Base-by-base conservation (phyloP, 1,140 invertebrate species). In the Drosophila setifemur region DNA sequence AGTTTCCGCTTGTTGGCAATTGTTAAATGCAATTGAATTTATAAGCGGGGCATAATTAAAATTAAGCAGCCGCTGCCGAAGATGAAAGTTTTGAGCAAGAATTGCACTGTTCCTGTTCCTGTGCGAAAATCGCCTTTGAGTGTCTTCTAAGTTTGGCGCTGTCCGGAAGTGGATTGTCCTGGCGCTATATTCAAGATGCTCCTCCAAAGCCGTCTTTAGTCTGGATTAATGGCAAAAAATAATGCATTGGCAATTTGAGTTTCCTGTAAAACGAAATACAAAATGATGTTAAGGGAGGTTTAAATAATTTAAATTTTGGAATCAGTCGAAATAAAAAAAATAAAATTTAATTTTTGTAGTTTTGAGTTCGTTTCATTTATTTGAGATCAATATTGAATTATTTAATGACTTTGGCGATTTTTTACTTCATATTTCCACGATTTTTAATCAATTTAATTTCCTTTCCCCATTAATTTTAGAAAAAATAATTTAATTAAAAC, bases 21-120 rank as follows among this genome's bases (percentile, higher is more conserved):
- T 85, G 79, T 85, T 85, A 86, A 85, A 79, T 61, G 79, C 71
- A 85, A 85, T 85, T 85, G 79, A 85, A 85, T 85, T 85, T 85
- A 79, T 85, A 85, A 85, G 81, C 79, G 64, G 57, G 48, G 75
- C 79, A 86, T 85, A 85, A 85, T 85, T 85, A 85, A 85, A 85
- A 85, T 85, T 85, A 86, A 68, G 60, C 78, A 73, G 75, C 70
- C 76, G 66, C 26, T 49, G 70, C 75, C 28, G 9, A 64, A 69
- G 28, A 37, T 40, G 48, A 74, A 85, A 83, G 64, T 86, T 85
- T 64, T 64, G n/a, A 50, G 74, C 74, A 61, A 86, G 60, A 75
- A 54, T 79, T 73, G 75, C 74, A 73, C 57, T 73, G n/a, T 85
- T 72, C 70, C 63, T 61, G 42, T 16, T 19, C 31, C 47, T 26